These are phyloP conservation scores for Pseudeuparius sepicola DNA, from an alignment of 2,888 invertebrate genomes.

Conservation along the genomic window DNA sequence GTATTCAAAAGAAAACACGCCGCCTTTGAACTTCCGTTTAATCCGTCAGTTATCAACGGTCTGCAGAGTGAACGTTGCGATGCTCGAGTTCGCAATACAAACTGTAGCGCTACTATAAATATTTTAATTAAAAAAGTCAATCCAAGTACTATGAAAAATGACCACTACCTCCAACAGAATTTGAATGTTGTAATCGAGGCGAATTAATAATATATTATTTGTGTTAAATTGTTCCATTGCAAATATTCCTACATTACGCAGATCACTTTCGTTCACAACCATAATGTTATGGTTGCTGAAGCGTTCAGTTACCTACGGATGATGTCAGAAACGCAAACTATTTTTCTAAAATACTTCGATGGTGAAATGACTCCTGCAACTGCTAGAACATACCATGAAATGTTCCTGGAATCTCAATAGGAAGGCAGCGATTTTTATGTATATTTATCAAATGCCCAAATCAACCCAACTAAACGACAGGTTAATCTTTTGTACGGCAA, in stretches of 20 bases:
- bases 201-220: too few species aligned
- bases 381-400: slow-evolving; percentile 17
- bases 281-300: slow-evolving; percentile 10
- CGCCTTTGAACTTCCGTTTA: too few species aligned
- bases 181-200: too few species aligned
- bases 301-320: slow-evolving; percentile 7
- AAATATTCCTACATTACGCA: background rate
- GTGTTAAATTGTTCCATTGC: too few species aligned
- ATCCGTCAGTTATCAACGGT: too few species aligned
- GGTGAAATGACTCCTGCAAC: slow-evolving; percentile 14
- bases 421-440: slow-evolving; percentile 6
- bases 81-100: too few species aligned
- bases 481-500: slow-evolving; percentile 15
- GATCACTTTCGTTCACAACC: slow-evolving; percentile 6
- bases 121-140: too few species aligned
- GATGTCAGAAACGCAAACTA: slow-evolving; percentile 8
- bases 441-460: slow-evolving; percentile 13
- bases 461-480: slow-evolving; percentile 14
- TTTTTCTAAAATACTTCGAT: slow-evolving; percentile 17
- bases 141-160: too few species aligned
- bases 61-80: too few species aligned
- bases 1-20: too few species aligned
- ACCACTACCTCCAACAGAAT: too few species aligned
- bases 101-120: too few species aligned
- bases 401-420: slow-evolving; percentile 12